Percentiles rank a stretch among this genome's conserved stretches.
phyloP scores from a whole-genome alignment of 1,140 invertebrate genomes.

The Tetramorium alpestre region DNA sequence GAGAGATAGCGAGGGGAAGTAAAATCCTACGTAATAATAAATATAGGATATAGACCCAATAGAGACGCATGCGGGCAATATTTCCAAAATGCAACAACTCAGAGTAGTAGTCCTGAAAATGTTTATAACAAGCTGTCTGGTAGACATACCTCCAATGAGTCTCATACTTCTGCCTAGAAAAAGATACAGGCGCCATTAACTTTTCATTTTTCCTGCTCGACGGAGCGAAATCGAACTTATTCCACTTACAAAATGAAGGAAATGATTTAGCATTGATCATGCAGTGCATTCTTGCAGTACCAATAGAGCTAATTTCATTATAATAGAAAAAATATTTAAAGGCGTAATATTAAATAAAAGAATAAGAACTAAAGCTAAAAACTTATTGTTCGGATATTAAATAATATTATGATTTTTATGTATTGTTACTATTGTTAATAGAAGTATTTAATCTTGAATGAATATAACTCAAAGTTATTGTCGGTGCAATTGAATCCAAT shows the following conservation, averaged over 20 bases:
- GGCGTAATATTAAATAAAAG: neutral
- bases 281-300: neutral
- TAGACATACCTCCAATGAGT: slow-evolving; percentile 90
- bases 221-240: neutral
- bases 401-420: neutral
- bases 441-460: neutral
- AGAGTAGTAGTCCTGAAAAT: slow-evolving; percentile 70
- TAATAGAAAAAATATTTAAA: neutral
- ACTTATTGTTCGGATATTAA: neutral
- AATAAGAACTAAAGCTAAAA: neutral
- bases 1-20: neutral
- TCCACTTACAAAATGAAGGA: neutral
- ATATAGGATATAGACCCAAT: slow-evolving; percentile 37
- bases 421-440: neutral
- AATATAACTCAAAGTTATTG: neutral
- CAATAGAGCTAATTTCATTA: neutral
- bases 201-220: neutral
- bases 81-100: slow-evolving; percentile 71
- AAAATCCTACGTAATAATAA: slow-evolving; percentile 46
- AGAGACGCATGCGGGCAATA: slow-evolving; percentile 67
- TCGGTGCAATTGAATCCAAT: neutral
- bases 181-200: slow-evolving; percentile 69
- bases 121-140: slow-evolving; percentile 38
- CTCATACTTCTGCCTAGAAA: slow-evolving; percentile 90
- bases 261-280: neutral